These are phyloP conservation scores for Rachycentron canadum DNA, from an alignment of 2,797 vertebrate genomes.

Conservation along the genomic window DNA sequence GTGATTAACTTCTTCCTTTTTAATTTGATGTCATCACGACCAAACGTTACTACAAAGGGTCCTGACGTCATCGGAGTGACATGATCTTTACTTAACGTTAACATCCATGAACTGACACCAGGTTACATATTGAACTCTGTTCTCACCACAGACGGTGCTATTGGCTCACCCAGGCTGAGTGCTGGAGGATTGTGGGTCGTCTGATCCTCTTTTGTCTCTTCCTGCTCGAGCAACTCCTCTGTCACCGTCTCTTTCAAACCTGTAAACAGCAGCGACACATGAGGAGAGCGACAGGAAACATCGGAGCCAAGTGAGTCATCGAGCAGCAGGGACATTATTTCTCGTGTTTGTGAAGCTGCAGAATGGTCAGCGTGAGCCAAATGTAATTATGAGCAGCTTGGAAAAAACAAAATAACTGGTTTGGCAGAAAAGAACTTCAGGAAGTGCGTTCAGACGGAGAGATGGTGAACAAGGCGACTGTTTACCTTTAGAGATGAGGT, in stretches of 20 bases:
- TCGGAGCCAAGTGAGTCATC: constrained; percentile 59
- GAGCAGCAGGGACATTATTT: constrained; percentile 54
- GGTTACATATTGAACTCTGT: too few species aligned
- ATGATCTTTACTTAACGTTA: too few species aligned
- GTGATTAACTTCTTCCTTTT: too few species aligned
- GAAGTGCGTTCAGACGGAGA: constrained; percentile 3
- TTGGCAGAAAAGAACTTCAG: not conserved
- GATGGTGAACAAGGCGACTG: fast-evolving
- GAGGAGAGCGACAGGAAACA: constrained; percentile 37
- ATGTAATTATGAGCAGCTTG: constrained; percentile 39
- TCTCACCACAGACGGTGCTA: not conserved
- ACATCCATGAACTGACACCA: too few species aligned
- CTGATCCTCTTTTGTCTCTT: constrained; percentile 25
- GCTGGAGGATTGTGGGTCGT: constrained; percentile 35
- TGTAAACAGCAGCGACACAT: constrained; percentile 15
- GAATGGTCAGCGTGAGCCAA: constrained; percentile 14
- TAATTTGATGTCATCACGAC: too few species aligned
- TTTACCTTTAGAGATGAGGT: constrained; percentile 36
- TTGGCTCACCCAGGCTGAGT: constrained; percentile 34
- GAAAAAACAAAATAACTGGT: not conserved
- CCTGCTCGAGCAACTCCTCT: constrained; percentile 37
- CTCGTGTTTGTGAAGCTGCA: constrained; percentile 16
- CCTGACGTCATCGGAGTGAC: not conserved
- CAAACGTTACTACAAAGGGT: too few species aligned
- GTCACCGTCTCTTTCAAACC: constrained; percentile 36